Percentiles rank a stretch among this genome's conserved stretches.
Evolutionary conservation across 2,888 invertebrate species (phyloP).

Genomic region (Hypomecis punctinalis): DNA sequence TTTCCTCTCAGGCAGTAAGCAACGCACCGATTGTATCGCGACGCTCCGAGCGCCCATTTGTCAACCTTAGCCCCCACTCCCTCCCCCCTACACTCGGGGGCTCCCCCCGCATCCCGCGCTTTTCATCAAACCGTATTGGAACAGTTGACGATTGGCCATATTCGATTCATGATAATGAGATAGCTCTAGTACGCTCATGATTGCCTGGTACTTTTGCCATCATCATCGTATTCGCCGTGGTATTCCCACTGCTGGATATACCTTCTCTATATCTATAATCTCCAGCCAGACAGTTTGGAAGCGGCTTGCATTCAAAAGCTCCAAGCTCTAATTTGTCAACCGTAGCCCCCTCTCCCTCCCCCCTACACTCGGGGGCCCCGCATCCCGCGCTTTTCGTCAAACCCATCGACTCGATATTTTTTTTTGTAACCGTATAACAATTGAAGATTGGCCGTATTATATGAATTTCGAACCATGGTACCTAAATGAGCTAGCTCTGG

Average conservation of each 20-base stretch:
- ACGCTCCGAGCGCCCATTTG: constrained; percentile 85
- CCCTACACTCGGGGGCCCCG: no score
- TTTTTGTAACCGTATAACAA: no score
- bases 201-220: not conserved
- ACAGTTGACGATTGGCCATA: constrained; percentile 2
- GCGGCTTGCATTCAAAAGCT: no score
- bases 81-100: constrained; percentile 35
- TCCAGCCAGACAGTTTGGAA: no score
- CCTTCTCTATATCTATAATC: no score
- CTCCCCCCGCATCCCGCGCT: constrained; percentile 46
- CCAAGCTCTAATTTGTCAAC: constrained; percentile 85
- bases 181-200: not conserved
- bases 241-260: no score
- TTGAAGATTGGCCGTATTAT: no score
- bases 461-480: no score
- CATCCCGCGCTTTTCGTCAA: no score
- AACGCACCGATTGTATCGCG: constrained; percentile 85
- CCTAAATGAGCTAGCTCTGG: no score
- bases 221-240: no score
- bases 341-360: constrained; percentile 62
- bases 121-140: constrained; percentile 20
- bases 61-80: constrained; percentile 75
- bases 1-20: constrained; percentile 86
- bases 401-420: no score
- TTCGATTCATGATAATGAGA: not conserved